Conservation (phyloP, 2,888 invertebrate species). For the Sipunculus nudus region DNA sequence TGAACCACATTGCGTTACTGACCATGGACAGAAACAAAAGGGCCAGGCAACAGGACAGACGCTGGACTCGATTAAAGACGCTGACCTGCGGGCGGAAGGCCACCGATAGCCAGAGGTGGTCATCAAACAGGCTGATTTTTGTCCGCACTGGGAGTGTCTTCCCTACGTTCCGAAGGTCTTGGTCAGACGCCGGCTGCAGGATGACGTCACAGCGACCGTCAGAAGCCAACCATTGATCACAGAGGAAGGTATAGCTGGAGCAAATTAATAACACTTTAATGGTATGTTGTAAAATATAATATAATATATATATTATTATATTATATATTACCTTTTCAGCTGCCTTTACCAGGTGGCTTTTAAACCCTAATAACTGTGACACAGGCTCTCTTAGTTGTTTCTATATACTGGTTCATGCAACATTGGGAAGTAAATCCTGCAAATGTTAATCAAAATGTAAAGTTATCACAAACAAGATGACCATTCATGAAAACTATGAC, state of each 20-base stretch:
- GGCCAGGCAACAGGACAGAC: constrained; percentile 46
- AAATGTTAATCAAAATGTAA: no score
- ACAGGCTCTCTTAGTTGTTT: no score
- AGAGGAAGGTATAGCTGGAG: constrained; percentile 36
- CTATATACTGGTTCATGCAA: no score
- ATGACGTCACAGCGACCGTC: constrained; percentile 29
- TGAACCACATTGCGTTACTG: constrained; percentile 47
- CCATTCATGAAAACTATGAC: no score
- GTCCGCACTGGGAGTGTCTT: background rate
- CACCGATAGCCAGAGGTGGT: constrained; percentile 68
- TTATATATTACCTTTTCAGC: no score
- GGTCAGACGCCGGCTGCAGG: constrained; percentile 24
- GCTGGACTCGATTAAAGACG: constrained; percentile 62
- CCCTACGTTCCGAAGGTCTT: constrained; percentile 8
- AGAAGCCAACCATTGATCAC: constrained; percentile 39
- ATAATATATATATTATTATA: no score
- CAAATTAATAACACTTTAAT: background rate
- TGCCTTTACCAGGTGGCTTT: no score
- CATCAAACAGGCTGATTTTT: constrained; percentile 49
- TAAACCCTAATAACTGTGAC: no score
- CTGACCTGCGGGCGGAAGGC: constrained; percentile 63
- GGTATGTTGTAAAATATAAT: no score
- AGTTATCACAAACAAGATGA: no score
- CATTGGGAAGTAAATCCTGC: no score
- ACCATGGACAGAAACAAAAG: constrained; percentile 52